Conservation (phyloP, 2,797 vertebrate genomes). For the Emydoidea blandingii region DNA sequence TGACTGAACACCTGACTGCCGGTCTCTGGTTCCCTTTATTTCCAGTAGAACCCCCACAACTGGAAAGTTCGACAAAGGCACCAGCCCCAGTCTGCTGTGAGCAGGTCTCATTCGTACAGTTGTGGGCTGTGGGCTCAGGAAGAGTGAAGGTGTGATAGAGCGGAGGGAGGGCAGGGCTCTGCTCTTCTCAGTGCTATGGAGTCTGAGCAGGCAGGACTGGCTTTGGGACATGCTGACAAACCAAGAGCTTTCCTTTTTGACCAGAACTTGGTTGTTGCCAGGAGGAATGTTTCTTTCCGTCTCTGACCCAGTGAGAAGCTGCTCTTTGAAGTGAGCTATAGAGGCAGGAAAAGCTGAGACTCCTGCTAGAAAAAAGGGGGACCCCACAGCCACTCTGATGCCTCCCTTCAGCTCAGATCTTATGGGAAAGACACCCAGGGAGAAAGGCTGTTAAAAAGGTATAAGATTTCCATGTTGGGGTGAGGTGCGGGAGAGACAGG, state of each 20-base stretch:
- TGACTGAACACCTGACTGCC: too few species aligned
- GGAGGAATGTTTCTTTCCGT: background rate
- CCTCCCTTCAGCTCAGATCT: background rate
- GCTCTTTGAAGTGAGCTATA: background rate
- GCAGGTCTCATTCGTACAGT: background rate
- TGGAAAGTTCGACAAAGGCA: background rate
- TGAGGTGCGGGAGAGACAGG: too few species aligned
- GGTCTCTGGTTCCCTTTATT: background rate
- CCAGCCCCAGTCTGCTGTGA: background rate
- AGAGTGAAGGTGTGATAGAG: background rate
- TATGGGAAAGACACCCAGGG: too few species aligned
- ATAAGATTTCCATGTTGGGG: too few species aligned
- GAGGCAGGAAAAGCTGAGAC: background rate
- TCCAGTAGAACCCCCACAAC: background rate
- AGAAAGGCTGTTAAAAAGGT: too few species aligned
- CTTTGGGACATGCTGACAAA: background rate
- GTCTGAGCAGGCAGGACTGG: background rate
- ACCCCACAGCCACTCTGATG: background rate
- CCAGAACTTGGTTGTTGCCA: background rate
- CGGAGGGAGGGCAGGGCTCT: background rate
- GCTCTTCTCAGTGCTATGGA: background rate
- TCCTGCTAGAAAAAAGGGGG: background rate
- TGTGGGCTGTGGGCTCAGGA: background rate
- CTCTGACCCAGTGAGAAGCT: background rate
- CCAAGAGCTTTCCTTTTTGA: background rate